Base-by-base conservation (phyloP, 2,113 vertebrate genomes). In the Myiozetetes cayanensis region DNA sequence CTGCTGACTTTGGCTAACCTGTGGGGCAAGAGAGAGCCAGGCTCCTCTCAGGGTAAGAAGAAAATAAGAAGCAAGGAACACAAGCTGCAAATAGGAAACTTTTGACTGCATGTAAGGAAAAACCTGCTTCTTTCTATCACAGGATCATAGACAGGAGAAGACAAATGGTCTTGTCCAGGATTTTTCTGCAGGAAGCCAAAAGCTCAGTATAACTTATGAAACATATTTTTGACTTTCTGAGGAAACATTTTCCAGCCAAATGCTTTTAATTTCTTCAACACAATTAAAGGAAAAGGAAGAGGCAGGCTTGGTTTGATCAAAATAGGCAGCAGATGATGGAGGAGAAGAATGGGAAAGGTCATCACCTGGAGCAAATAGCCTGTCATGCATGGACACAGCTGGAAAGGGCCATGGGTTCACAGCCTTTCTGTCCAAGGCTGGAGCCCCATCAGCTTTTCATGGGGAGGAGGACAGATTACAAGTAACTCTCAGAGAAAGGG, bases 221-320 rank as follows among this genome's bases (percentile, higher is more conserved):
- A 59, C 20, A 33, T 61, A 78, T 66, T 49, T 85, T 89, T 88
- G 39, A 67, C 56, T 93, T 94, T 87, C 52, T 91, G 77, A 27
- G 84, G 95, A 97, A 97, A 95, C 1, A 8, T 80, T 96, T 66
- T 58, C 65, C 12, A 49, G 94, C 62, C 96, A 97, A 97, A 91
- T 66, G 53, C 63, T 91, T 86, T 55, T 31, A 15, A 66, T 93
- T 77, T 59, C 85, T 96, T 75, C 33, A 89, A 93, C 88, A 98
- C 97, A 98, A 98, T 98, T 71, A 84, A 78, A 94, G 96, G 96
- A 97, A 98, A 96, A 96, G 97, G 97, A 98, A 97, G 85, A 93
- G 79, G 68, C 50, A 93, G 71, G 49, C 71, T 88, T 58, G n/a
- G 47, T 61, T 87, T 85, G 68, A 81, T 72, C 82, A 96, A 96